Conservation (phyloP, 2,113 vertebrate species). For the Triplophysa siluroides region DNA sequence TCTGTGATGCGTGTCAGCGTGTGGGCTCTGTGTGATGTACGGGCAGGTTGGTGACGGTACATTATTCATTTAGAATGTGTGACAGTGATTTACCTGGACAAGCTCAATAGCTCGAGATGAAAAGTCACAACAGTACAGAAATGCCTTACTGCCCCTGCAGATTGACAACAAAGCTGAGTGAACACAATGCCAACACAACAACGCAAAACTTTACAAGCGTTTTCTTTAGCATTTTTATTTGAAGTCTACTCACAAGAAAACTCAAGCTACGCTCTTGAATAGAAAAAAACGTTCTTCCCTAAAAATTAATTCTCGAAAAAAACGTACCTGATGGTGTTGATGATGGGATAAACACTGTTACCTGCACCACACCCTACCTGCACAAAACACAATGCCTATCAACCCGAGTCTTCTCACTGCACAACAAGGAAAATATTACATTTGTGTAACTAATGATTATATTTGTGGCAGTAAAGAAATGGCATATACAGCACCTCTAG, state of each 20-base stretch:
- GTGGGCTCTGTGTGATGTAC: constrained; percentile 16
- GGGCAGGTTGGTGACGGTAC: not conserved
- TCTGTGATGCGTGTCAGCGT: not conserved
- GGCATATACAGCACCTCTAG: constrained; percentile 74
- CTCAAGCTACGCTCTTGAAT: too few species aligned
- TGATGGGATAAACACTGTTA: constrained; percentile 90
- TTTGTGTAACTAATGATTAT: not conserved
- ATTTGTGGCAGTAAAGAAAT: not conserved
- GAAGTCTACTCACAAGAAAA: too few species aligned
- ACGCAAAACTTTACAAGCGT: not conserved
- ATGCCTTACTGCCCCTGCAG: constrained; percentile 75
- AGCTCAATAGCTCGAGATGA: constrained; percentile 83
- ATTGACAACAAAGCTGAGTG: not conserved
- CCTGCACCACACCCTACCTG: constrained; percentile 92
- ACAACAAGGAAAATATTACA: not conserved
- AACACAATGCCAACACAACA: not conserved
- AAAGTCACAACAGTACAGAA: constrained; percentile 94
- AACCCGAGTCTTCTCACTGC: not conserved
- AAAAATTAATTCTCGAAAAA: too few species aligned
- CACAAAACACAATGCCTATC: constrained; percentile 52
- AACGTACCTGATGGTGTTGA: constrained; percentile 77
- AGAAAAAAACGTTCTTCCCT: too few species aligned
- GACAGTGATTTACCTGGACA: constrained; percentile 79
- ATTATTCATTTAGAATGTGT: not conserved
- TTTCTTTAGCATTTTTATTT: too few species aligned